Percentiles rank a stretch among this genome's conserved stretches.
Evolutionary conservation across 2,888 invertebrate genomes (phyloP).

Genomic region (Chrysolina haemoptera): DNA sequence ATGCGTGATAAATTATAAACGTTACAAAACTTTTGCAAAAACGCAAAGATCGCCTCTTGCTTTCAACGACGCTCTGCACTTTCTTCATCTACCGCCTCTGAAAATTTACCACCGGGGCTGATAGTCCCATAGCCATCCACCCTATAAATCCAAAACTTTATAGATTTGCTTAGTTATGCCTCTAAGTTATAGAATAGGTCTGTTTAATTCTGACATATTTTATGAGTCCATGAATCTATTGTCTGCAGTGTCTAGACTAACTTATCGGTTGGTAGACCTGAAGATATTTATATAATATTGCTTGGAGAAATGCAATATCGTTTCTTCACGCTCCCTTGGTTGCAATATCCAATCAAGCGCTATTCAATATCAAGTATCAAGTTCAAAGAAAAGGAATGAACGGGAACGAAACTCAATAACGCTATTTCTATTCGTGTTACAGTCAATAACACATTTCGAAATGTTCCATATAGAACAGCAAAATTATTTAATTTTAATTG

Average conservation of each 20-base stretch:
- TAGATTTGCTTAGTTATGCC: too few relatives aligned
- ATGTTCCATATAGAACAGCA: background rate
- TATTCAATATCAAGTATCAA: constrained; percentile 10
- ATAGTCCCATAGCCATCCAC: too few relatives aligned
- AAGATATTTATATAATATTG: background rate
- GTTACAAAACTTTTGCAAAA: too few relatives aligned
- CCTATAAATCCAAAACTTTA: too few relatives aligned
- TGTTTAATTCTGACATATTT: too few relatives aligned
- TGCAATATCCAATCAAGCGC: background rate
- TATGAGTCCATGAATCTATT: background rate
- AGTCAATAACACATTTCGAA: background rate
- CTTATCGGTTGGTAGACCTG: too few relatives aligned
- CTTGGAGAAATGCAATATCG: background rate
- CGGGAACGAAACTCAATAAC: background rate
- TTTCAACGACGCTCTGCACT: too few relatives aligned
- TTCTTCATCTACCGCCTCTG: too few relatives aligned
- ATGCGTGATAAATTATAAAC: too few relatives aligned
- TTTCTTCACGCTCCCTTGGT: constrained; percentile 11
- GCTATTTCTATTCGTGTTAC: background rate
- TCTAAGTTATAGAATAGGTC: too few relatives aligned
- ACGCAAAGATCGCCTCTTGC: too few relatives aligned
- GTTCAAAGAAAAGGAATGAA: background rate
- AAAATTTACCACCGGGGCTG: too few relatives aligned
- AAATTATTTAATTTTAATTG: background rate
- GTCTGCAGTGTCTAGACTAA: constrained; percentile 1